Evolutionary conservation across 2,797 vertebrate genomes (phyloP).

Genomic region (Hoplostethus atlanticus): DNA sequence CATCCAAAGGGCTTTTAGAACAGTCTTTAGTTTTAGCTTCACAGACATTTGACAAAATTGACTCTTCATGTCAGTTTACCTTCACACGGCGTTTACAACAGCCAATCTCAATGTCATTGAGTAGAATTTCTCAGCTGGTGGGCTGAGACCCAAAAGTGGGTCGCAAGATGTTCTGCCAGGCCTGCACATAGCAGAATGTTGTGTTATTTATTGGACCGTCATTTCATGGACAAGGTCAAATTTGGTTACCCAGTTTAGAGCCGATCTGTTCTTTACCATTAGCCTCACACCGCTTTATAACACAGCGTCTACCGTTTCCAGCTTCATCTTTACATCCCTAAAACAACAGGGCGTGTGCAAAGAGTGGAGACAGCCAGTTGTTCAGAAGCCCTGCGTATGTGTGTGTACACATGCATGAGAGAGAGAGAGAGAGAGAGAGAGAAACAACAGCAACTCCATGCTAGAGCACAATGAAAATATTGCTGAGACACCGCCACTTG

Average conservation of each 20-base stretch:
- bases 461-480: slow-evolving; percentile 61
- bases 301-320: slow-evolving; percentile 47
- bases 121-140: slow-evolving; percentile 40
- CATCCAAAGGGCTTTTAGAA: not conserved
- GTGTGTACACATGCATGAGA: not conserved
- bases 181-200: slow-evolving; percentile 40
- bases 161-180: slow-evolving; percentile 66
- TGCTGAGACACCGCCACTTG: slow-evolving; percentile 70
- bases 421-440: slow-evolving; percentile 28
- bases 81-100: not conserved
- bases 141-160: slow-evolving; percentile 65
- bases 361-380: slow-evolving; percentile 59
- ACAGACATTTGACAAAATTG: slow-evolving; percentile 33
- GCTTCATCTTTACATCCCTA: slow-evolving; percentile 38
- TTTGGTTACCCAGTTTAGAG: slow-evolving; percentile 69
- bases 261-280: slow-evolving; percentile 67
- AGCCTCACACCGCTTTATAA: slow-evolving; percentile 66
- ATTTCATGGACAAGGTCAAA: slow-evolving; percentile 73
- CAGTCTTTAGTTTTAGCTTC: slow-evolving; percentile 22
- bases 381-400: slow-evolving; percentile 30
- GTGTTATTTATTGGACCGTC: slow-evolving; percentile 58
- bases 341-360: slow-evolving; percentile 17
- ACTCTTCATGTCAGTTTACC: not conserved
- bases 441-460: slow-evolving; percentile 53
- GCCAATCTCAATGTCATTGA: slow-evolving; percentile 40